These are phyloP conservation scores for Malacosoma neustria DNA, from an alignment of 2,888 invertebrate species.

Conservation along the genomic window DNA sequence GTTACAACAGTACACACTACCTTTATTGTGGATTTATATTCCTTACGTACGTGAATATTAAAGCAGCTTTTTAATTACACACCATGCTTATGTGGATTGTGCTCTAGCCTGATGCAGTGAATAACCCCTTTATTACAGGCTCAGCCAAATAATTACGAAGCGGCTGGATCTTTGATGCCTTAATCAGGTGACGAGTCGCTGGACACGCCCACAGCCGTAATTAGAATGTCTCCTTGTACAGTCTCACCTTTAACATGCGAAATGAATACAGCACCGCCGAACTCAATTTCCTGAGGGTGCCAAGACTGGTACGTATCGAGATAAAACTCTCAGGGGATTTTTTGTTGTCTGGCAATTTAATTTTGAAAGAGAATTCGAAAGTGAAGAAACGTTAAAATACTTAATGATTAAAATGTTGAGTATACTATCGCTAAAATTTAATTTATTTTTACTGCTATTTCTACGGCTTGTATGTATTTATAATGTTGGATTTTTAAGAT, in stretches of 20 bases:
- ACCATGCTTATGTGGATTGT: no score
- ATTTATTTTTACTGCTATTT: neutral
- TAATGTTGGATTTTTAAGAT: no score
- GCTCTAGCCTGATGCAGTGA: neutral
- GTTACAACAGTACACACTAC: no score
- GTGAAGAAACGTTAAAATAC: no score
- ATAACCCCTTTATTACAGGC: slow-evolving; percentile 3
- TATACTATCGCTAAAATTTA: neutral
- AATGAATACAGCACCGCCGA: slow-evolving; percentile 16
- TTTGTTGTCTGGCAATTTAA: no score
- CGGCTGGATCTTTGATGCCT: slow-evolving; percentile 51
- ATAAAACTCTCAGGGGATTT: neutral
- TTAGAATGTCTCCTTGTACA: slow-evolving; percentile 49
- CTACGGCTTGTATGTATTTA: neutral
- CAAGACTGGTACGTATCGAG: neutral
- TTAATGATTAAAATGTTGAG: no score
- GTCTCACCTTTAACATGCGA: slow-evolving; percentile 24
- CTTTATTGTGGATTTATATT: no score
- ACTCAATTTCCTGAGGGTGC: slow-evolving; percentile 21
- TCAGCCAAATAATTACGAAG: slow-evolving; percentile 49
- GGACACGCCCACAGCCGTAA: slow-evolving; percentile 48
- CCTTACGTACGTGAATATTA: no score
- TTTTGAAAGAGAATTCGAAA: no score
- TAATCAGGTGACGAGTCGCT: slow-evolving; percentile 51
- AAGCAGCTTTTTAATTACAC: no score